A percentile compares a stretch with the other conserved stretches of the same genome.
Conservation (phyloP, 1,140 invertebrate genomes). For the Himalopsyche phryganea region DNA sequence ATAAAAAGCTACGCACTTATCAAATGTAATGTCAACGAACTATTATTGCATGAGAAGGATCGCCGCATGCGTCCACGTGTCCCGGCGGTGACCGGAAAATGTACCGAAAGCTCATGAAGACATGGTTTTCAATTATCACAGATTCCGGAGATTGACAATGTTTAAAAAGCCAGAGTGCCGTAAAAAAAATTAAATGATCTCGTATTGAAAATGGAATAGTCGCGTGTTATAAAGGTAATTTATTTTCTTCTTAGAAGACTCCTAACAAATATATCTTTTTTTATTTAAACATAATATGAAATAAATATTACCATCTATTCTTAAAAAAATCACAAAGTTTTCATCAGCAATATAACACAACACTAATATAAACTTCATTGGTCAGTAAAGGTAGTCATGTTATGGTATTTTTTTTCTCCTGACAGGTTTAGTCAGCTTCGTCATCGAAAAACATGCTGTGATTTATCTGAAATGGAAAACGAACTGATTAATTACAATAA, state of each 20-base stretch:
- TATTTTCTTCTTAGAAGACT: constrained; percentile 14
- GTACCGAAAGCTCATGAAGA: background rate
- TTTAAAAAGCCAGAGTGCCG: background rate
- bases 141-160: constrained; percentile 11
- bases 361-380: constrained; percentile 13
- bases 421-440: background rate
- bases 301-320: constrained; percentile 23
- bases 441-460: background rate
- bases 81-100: too few species aligned
- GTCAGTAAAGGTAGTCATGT: constrained; percentile 14
- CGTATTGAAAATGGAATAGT: constrained; percentile 7
- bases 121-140: constrained; percentile 23
- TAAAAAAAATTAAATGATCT: background rate
- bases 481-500: background rate
- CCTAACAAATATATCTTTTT: constrained; percentile 2
- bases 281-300: constrained; percentile 10
- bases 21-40: background rate
- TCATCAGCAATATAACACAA: constrained; percentile 11
- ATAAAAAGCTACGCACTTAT: background rate
- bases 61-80: too few species aligned
- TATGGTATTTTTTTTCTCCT: constrained; percentile 1
- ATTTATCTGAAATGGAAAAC: constrained; percentile 12
- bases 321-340: constrained; percentile 20
- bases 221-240: constrained; percentile 1
- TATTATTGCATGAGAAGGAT: background rate